phyloP scores from a whole-genome alignment of 2,797 vertebrate genomes.

The Danio jaintianensis region DNA sequence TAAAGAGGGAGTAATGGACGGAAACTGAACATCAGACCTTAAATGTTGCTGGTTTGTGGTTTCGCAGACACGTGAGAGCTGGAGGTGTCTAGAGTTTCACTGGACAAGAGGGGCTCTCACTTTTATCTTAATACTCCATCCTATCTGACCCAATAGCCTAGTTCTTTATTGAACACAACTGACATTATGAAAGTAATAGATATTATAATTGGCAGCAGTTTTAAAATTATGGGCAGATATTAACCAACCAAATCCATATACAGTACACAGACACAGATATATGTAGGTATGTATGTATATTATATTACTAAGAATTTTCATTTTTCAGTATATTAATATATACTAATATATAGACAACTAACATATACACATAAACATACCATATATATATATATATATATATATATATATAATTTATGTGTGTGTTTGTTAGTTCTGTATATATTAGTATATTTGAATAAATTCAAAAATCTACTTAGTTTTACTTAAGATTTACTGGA shows the following conservation, averaged over 20 bases:
- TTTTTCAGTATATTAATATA: too few species aligned
- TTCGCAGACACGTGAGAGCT: constrained; percentile 17
- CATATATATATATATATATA: too few species aligned
- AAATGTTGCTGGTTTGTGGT: constrained; percentile 8
- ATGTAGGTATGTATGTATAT: too few species aligned
- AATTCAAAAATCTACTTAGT: too few species aligned
- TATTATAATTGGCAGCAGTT: not conserved
- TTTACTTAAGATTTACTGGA: too few species aligned
- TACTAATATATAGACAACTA: too few species aligned
- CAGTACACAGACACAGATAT: too few species aligned
- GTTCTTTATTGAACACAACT: not conserved
- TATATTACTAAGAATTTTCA: too few species aligned
- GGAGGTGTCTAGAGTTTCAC: constrained; percentile 20
- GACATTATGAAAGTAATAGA: not conserved
- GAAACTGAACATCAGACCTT: constrained; percentile 10
- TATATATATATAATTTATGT: too few species aligned
- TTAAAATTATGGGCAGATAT: not conserved
- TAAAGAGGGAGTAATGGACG: not conserved
- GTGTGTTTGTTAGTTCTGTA: too few species aligned
- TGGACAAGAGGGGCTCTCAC: constrained; percentile 16
- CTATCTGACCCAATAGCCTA: not conserved
- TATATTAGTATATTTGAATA: too few species aligned
- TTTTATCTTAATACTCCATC: constrained; percentile 15
- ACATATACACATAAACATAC: too few species aligned
- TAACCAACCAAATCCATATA: not conserved